Base-by-base conservation (phyloP, 37 sponge, comb jelly and placozoan genomes). In the Bolinopsis microptera region DNA sequence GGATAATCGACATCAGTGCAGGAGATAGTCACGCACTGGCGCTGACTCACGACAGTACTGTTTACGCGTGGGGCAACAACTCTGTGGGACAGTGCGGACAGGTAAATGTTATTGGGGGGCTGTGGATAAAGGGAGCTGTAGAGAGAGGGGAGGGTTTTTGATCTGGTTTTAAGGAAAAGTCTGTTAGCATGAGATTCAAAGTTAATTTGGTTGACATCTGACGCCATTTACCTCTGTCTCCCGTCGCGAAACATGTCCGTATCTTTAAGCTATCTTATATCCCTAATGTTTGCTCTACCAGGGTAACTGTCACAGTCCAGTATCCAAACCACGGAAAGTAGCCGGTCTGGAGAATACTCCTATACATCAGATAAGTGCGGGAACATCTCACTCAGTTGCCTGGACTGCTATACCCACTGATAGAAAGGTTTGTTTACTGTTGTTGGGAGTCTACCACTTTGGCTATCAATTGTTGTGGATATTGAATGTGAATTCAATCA, bases 1-100 rank as follows among this genome's bases (percentile, higher is more conserved):
- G 94, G 38, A 93, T 97, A 48, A 93, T 96, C 48, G 98, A 97
- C 88, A 90, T 97, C 31, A 40, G 83, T 35, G 94, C 94, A 68
- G 96, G 96, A 69, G 98, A 97, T 69, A 94, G 94, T 16, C 96
- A 96, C 92, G 96, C 95, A 77, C 94, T 97, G 33, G 98, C 98
- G 35, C 95, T 97, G 31, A 97, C 96, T 26, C 96, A 95, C 69
- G 94, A 97, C 68, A 95, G 96, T 32, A 96, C 94, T 68, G 96
- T 97, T 93, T 97, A 94, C 74, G 95, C 96, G 28, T 97, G 98
- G 98, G 98, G 98, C 31, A 95, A 93, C 69, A 97, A 97, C 94
- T 94, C 94, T 75, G 96, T 95, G 94, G 96, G 96, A 0, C 98
- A 97, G 94, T 96, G 96, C 93, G 98, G 98, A 5, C 96, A 94